Conservation (phyloP, 2,797 vertebrate species). For the Crotalus adamanteus region DNA sequence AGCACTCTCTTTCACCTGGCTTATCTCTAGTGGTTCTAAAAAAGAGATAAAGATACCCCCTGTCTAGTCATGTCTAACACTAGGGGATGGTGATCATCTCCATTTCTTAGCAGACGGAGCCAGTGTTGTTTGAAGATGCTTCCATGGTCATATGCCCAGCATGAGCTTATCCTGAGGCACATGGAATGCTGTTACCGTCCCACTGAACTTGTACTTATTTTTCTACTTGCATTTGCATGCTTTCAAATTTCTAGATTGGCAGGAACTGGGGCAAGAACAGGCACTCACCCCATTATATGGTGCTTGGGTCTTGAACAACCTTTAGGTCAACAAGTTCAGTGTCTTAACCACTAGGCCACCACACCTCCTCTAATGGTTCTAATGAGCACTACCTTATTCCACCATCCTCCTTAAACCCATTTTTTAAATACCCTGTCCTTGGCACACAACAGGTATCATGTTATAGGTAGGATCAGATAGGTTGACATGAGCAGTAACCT, state of each 20-base stretch:
- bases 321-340: background rate
- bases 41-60: background rate
- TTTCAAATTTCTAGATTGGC: background rate
- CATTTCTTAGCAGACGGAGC: background rate
- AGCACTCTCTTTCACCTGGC: background rate
- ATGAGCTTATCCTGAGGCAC: background rate
- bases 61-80: background rate
- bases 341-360: background rate
- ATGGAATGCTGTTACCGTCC: background rate
- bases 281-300: background rate
- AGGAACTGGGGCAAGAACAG: background rate
- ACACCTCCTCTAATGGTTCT: background rate
- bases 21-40: background rate
- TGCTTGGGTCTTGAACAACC: background rate
- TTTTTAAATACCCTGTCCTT: background rate
- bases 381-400: background rate
- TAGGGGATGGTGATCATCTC: background rate
- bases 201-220: background rate
- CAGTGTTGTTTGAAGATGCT: background rate
- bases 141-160: background rate
- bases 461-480: background rate
- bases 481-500: background rate
- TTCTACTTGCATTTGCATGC: background rate
- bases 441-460: background rate
- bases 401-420: background rate